Base-by-base conservation (phyloP, 1,140 invertebrate genomes). In the Pygmarrhopalites habei region DNA sequence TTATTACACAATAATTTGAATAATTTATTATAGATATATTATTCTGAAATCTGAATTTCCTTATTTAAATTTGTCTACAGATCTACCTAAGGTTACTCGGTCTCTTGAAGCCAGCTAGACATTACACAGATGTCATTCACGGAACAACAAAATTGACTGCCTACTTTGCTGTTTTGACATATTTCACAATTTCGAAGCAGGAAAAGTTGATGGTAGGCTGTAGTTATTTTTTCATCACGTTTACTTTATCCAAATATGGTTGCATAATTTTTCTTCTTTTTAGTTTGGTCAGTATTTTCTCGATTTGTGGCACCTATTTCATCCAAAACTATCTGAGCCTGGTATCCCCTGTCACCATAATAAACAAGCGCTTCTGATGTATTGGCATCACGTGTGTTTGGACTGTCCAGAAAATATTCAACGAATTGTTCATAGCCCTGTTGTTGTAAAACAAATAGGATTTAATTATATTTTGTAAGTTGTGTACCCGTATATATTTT, bases 401-500 rank as follows among this genome's bases (percentile, higher is more conserved):
- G 92, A 95, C 74, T 95, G 92, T 76, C 87, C 89, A 0, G 92
- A 95, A 77, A 95, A 95, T 77, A 85, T 95, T 39, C 84, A 90
- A 72, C 81, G 89, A 32, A 91, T 95, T 69, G 81, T 91, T 58
- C 83, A 86, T 67, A 91, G 91, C 77, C 84, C 82, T 65, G 83
- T 85, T 74, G 87, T 91, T 67, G 89, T 81, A 62, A 95, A 91
- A 76, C 94, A 96, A 74, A 93, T 96, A 76, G 91, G 90, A 69
- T 95, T 95, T 80, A 96, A 95, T 77, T 96, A 96, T 75, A 95
- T 96, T 75, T 77, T 95, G 90, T 94, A 81, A 86, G 88, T 83
- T 52, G 12, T 14, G 7, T 58, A 21, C 2, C 17, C 2, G 53
- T 60, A 7, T 39, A 39, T 14, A 32, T 12, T 49, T 10, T 41